Conservation (phyloP, 2,797 vertebrate species). For the Gymnodraco acuticeps region DNA sequence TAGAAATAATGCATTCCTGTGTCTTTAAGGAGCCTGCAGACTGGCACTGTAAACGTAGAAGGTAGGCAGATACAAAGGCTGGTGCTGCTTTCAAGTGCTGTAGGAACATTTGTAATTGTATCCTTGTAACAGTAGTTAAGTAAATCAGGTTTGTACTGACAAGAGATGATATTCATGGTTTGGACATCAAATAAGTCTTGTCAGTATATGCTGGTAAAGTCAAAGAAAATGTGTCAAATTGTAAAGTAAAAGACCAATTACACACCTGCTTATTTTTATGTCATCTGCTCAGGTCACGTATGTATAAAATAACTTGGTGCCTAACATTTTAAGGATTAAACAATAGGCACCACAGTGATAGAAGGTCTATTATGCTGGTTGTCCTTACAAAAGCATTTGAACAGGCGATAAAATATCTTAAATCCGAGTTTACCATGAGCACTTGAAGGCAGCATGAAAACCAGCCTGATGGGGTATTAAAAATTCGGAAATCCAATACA, state of each 20-base stretch:
- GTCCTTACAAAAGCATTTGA: constrained; percentile 34
- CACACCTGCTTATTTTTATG: constrained; percentile 35
- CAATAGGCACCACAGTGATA: constrained; percentile 65
- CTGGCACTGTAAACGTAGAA: constrained; percentile 98
- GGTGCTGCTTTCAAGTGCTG: constrained; percentile 83
- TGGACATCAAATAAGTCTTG: constrained; percentile 43
- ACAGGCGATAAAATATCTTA: constrained; percentile 39
- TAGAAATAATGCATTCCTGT: constrained; percentile 89
- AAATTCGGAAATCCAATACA: constrained; percentile 97
- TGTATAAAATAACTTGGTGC: constrained; percentile 50
- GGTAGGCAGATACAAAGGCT: constrained; percentile 91
- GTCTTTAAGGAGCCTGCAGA: constrained; percentile 99
- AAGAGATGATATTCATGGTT: constrained; percentile 14
- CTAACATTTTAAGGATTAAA: constrained; percentile 47
- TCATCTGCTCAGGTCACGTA: constrained; percentile 30
- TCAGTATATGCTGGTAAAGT: constrained; percentile 64
- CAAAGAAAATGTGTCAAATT: constrained; percentile 31
- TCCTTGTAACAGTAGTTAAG: constrained; percentile 24
- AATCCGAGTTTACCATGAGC: constrained; percentile 66
- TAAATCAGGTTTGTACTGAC: constrained; percentile 35
- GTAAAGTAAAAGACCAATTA: constrained; percentile 30
- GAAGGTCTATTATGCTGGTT: constrained; percentile 54
- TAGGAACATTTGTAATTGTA: constrained; percentile 51
- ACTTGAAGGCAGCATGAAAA: constrained; percentile 89
- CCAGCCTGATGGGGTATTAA: constrained; percentile 93